These are phyloP conservation scores for Alauda arvensis DNA, from an alignment of 2,797 vertebrate species.

Conservation along the genomic window DNA sequence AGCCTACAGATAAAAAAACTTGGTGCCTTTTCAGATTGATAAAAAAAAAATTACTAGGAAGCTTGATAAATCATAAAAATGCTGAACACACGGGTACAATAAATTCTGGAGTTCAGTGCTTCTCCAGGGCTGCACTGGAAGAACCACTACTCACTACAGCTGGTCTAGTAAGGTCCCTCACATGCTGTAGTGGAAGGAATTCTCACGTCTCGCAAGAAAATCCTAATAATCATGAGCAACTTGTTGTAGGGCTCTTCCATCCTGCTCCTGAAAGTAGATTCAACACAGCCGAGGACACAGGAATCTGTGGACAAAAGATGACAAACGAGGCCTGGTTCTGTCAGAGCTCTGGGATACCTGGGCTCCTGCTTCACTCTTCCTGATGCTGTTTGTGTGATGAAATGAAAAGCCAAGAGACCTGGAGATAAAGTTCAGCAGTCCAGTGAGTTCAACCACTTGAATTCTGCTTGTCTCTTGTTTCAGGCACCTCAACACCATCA, in stretches of 20 bases:
- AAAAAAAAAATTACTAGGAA: background rate
- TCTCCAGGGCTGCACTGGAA: background rate
- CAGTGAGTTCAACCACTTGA: background rate
- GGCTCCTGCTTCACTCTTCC: background rate
- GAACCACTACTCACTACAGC: fast-evolving
- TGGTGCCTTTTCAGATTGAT: background rate
- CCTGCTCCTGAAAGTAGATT: background rate
- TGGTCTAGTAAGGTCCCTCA: background rate
- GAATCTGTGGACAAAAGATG: background rate
- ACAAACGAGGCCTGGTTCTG: background rate
- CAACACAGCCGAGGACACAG: background rate
- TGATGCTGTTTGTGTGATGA: background rate
- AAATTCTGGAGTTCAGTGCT: background rate
- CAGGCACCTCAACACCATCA: background rate
- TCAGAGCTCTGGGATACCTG: background rate
- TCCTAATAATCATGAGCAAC: background rate
- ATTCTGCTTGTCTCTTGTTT: background rate
- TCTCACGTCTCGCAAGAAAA: background rate
- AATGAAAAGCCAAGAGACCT: background rate
- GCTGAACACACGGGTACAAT: background rate
- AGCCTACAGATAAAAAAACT: background rate
- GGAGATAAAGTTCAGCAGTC: background rate
- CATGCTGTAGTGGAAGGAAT: background rate
- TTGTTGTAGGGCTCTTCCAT: background rate
- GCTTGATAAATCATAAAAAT: background rate